phyloP scores from a whole-genome alignment of 2,888 invertebrate species.

The Dasysyrphus tricinctus region DNA sequence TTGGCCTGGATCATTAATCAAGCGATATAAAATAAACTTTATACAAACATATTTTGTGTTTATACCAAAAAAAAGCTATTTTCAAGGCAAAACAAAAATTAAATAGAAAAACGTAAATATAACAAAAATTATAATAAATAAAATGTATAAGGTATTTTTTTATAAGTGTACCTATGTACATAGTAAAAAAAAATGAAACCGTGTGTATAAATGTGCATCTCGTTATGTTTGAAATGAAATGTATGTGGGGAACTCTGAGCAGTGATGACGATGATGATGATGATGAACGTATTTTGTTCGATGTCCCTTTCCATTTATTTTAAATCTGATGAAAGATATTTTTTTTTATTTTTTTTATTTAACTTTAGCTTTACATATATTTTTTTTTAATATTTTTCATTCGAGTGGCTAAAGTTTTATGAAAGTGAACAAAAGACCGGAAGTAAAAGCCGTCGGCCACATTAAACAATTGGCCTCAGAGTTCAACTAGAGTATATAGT shows the following conservation, averaged over 20 bases:
- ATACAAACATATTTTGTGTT: neutral
- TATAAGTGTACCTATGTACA: neutral
- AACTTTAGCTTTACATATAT: neutral
- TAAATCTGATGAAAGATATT: constrained; percentile 32
- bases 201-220: neutral
- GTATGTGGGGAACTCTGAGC: neutral
- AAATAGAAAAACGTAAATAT: neutral
- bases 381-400: constrained; percentile 20
- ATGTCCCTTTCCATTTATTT: constrained; percentile 31
- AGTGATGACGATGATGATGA: neutral
- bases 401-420: constrained; percentile 28
- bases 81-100: constrained; percentile 35
- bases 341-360: constrained; percentile 9
- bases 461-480: constrained; percentile 58
- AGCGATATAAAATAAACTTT: constrained; percentile 1
- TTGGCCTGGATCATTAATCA: constrained; percentile 25
- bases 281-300: neutral
- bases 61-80: neutral
- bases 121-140: neutral
- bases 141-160: constrained; percentile 34
- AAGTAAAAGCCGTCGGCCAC: constrained; percentile 48
- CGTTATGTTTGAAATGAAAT: neutral
- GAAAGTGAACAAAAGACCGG: constrained; percentile 43
- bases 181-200: neutral
- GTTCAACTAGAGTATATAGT: constrained; percentile 32